Percentiles rank a stretch among this genome's conserved stretches.
phyloP scores from a whole-genome alignment of 2,888 invertebrate species.

The Microctonus aethiopoides region DNA sequence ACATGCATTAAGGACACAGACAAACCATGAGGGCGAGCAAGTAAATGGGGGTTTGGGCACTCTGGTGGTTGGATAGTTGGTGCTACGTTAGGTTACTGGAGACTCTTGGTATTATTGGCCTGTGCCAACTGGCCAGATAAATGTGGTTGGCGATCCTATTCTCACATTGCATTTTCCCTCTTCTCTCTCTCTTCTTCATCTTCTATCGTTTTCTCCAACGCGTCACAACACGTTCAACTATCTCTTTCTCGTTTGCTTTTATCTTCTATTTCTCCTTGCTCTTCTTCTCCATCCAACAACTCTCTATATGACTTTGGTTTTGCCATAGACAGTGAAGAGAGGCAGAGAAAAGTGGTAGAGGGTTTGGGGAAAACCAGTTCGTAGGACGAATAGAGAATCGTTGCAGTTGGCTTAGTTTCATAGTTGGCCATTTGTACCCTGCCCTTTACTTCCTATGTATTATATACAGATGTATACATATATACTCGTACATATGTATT shows the following conservation, averaged over 20 bases:
- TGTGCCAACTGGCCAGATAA: slow-evolving; percentile 37
- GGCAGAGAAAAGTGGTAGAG: not conserved
- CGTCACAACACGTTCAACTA: slow-evolving; percentile 17
- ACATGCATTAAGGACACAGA: too few species aligned
- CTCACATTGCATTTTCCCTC: not conserved
- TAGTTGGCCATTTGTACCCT: slow-evolving; percentile 21
- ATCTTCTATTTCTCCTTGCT: not conserved
- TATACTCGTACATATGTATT: not conserved
- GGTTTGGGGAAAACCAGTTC: not conserved
- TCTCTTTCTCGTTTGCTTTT: not conserved
- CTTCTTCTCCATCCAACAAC: not conserved
- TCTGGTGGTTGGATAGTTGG: slow-evolving; percentile 36
- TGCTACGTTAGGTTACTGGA: slow-evolving; percentile 30
- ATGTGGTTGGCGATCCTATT: slow-evolving; percentile 28
- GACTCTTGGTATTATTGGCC: slow-evolving; percentile 34
- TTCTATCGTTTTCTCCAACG: not conserved
- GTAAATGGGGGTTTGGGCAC: slow-evolving; percentile 20
- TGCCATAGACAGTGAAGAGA: not conserved
- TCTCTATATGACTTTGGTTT: not conserved
- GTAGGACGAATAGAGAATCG: not conserved
- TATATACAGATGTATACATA: too few species aligned
- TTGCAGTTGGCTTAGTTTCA: slow-evolving; percentile 17
- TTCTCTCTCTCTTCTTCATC: not conserved
- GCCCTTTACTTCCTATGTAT: not conserved
- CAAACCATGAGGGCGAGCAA: slow-evolving; percentile 21